These are phyloP conservation scores for Hippopotamus amphibius DNA, from an alignment of 2,113 vertebrate genomes.

Conservation along the genomic window DNA sequence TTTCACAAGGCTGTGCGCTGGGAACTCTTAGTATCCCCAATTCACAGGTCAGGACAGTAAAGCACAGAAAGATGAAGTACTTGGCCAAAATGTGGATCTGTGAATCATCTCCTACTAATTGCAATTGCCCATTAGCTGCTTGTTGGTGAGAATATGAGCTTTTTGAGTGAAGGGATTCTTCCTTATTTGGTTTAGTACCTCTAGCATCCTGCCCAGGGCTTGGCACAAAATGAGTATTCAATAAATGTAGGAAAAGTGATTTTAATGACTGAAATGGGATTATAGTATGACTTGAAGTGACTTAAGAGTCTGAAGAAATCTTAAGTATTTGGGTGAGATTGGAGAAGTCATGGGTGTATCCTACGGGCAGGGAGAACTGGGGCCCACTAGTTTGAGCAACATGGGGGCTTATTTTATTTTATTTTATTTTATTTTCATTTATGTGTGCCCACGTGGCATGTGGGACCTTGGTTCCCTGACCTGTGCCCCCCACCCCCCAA, in stretches of 20 bases:
- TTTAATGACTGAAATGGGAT: neutral
- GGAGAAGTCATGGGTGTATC: neutral
- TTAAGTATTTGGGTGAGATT: constrained; percentile 1
- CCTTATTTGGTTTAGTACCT: constrained; percentile 6
- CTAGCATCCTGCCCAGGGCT: neutral
- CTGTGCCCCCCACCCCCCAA: no score
- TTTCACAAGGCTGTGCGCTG: neutral
- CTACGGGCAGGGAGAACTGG: neutral
- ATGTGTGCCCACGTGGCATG: no score
- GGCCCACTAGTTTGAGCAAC: neutral
- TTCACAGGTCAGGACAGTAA: neutral
- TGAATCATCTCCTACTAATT: neutral
- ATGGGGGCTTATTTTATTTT: neutral
- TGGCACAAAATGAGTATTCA: neutral
- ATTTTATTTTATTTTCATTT: no score
- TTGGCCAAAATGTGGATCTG: neutral
- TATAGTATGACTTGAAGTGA: neutral
- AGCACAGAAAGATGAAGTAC: neutral
- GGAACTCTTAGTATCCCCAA: neutral
- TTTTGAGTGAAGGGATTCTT: neutral
- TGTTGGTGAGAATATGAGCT: neutral
- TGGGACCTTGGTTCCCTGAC: no score
- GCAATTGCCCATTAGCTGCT: neutral
- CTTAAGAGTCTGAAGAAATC: neutral
- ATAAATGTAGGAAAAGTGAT: neutral